Percentiles rank a stretch among this genome's conserved stretches.
phyloP scores from a whole-genome alignment of 2,113 vertebrate genomes.

The Microcebus griseorufus region DNA sequence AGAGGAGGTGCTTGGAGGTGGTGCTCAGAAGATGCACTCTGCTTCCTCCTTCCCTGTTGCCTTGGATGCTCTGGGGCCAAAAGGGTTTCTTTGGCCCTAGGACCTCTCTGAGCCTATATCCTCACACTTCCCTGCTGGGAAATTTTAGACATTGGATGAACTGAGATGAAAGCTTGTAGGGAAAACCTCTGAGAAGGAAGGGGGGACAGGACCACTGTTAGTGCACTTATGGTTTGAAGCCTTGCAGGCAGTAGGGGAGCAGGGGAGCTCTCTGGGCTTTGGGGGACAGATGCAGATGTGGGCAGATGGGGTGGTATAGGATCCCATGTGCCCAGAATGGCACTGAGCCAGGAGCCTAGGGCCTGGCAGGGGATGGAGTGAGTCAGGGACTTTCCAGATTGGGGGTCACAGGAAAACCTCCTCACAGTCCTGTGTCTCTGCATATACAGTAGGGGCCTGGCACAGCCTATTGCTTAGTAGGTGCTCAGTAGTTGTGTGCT shows the following conservation, averaged over 20 bases:
- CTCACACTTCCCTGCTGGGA: not conserved
- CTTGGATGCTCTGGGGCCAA: not conserved
- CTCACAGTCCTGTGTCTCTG: not conserved
- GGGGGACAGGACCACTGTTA: not conserved
- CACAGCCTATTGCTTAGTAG: not conserved
- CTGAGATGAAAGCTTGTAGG: not conserved
- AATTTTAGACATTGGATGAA: not conserved
- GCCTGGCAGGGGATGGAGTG: not conserved
- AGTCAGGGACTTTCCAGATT: not conserved
- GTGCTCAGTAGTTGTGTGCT: not conserved
- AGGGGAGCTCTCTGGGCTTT: not conserved
- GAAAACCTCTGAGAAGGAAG: not conserved
- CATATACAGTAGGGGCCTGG: not conserved
- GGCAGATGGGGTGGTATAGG: not conserved
- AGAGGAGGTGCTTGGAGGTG: not conserved
- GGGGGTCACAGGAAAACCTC: not conserved
- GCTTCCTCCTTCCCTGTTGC: not conserved
- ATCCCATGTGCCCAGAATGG: not conserved
- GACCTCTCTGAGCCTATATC: not conserved
- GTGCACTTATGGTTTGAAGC: not conserved
- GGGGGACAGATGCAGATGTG: not conserved
- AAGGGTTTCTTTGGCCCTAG: not conserved
- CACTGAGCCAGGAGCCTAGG: not conserved
- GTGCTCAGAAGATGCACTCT: not conserved
- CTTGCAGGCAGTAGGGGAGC: not conserved